Evolutionary conservation across 1,140 invertebrate species (phyloP), one percentile per base, ranked within the genome.

Genomic region (Pseudobourletiella spinata): DNA sequence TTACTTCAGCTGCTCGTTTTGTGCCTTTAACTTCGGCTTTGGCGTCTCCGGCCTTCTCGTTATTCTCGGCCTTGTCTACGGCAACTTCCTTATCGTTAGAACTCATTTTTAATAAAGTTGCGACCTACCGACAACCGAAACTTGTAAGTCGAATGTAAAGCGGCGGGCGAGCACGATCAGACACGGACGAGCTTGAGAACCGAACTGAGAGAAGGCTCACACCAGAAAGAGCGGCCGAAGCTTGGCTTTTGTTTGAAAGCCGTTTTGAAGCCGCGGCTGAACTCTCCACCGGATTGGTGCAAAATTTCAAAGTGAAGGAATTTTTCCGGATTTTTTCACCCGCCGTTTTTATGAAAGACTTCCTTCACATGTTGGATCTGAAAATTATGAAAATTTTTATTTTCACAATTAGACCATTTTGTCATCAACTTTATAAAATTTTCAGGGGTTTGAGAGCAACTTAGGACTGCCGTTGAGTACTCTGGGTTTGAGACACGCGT

Each of bases 1-100:
- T 86, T 78, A 89, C 87, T 82, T 89, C 88, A 71, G 86, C 85
- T 78, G 87, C 82, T 81, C 88, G 85, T 79, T 90, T 89, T 74
- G 85, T 86, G 75, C 86, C 87, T 80, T 89, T 89, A 70, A 88
- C 79, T 72, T 88, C 86, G 75, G 84, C 84, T 79, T 89, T 88
- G 43, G 82, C 81, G 75, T 87, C 85, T 50, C 72, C 51, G 26
- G 66, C 60, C 52, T 70, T 61, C 77, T 76, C 66, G 79, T 74
- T 78, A 74, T 87, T 85, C 76, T 84, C 86, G 69, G 80, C 78
- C 80, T 88, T 88, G 76, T 88, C 86, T 60, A 88, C 84, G 67
- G 84, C 85, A 74, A 88, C 86, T 79, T 88, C 86, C 44, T 70
- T 70, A 59, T 67, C 61, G 78, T 86, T 87, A 77, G 85, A 82